These are phyloP conservation scores for Drosophila flavopinicola DNA, from an alignment of 2,888 invertebrate species.

Conservation along the genomic window DNA sequence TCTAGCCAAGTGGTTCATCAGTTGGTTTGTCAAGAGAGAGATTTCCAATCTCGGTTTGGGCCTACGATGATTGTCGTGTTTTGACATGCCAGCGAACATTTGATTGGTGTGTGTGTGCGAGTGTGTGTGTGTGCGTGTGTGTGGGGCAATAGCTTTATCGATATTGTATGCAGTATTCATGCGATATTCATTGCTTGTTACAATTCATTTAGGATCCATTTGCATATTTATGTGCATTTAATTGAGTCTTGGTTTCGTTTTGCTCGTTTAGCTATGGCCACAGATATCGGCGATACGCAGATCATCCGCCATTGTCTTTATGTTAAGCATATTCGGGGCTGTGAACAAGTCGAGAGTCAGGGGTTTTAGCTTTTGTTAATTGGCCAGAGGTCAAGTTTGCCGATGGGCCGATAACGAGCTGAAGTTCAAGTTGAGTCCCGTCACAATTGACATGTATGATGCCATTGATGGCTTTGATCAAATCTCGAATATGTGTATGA, in stretches of 20 bases:
- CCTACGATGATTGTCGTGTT: constrained; percentile 53
- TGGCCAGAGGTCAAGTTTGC: constrained; percentile 64
- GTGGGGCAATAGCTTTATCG: constrained; percentile 38
- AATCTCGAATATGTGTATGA: constrained; percentile 33
- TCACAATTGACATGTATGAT: constrained; percentile 42
- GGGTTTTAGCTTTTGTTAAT: constrained; percentile 42
- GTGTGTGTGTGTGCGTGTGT: constrained; percentile 3
- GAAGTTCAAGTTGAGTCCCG: constrained; percentile 59
- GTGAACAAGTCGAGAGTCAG: constrained; percentile 24
- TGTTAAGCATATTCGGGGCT: constrained; percentile 30
- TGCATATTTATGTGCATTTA: constrained; percentile 78
- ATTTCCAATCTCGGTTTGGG: constrained; percentile 37
- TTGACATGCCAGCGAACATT: constrained; percentile 68
- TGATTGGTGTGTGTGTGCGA: constrained; percentile 69
- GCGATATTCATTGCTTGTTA: constrained; percentile 66
- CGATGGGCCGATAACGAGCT: constrained; percentile 49
- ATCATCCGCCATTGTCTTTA: constrained; percentile 51
- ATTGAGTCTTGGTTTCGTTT: constrained; percentile 68
- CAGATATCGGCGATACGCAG: constrained; percentile 20
- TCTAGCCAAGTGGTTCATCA: constrained; percentile 17
- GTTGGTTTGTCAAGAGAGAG: constrained; percentile 26
- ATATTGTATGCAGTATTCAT: constrained; percentile 45
- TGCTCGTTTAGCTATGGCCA: constrained; percentile 27
- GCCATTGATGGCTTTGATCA: constrained; percentile 13
- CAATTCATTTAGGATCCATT: constrained; percentile 76